A percentile compares a stretch with the other conserved stretches of the same genome.
phyloP scores from a whole-genome alignment of 2,797 vertebrate species.

The Pangasius sanitwongsei region DNA sequence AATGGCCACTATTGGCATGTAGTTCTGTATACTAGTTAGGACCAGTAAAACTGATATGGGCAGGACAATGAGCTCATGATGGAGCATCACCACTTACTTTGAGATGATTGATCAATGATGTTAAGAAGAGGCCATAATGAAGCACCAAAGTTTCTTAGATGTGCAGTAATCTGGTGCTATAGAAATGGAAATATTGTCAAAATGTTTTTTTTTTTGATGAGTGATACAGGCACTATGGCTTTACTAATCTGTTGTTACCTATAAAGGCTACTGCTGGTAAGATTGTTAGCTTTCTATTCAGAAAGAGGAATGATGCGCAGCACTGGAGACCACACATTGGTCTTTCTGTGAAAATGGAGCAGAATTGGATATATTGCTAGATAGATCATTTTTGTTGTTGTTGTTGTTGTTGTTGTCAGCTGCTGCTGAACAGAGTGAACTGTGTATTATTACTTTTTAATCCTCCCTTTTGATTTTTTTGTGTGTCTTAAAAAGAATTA shows the following conservation, averaged over 20 bases:
- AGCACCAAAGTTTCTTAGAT: background rate
- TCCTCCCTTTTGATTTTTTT: background rate
- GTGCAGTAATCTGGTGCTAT: background rate
- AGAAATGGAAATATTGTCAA: background rate
- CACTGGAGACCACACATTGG: background rate
- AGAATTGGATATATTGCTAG: background rate
- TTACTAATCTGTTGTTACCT: background rate
- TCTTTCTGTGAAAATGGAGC: background rate
- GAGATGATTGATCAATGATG: background rate
- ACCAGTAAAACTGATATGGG: background rate
- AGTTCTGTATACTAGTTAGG: background rate
- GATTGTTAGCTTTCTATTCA: background rate
- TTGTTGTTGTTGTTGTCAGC: background rate
- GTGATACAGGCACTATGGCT: background rate
- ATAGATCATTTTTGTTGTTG: background rate
- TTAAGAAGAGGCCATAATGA: too few relatives aligned
- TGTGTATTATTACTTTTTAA: background rate
- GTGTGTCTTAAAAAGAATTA: constrained; percentile 74
- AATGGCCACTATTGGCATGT: background rate
- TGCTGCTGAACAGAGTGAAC: background rate
- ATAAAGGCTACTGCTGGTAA: background rate
- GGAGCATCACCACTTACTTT: background rate
- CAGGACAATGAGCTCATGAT: background rate
- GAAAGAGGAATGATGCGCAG: background rate
- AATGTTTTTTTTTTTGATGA: background rate